Evolutionary conservation across 1,140 invertebrate species (phyloP).

Genomic region (Centruroides vittatus): DNA sequence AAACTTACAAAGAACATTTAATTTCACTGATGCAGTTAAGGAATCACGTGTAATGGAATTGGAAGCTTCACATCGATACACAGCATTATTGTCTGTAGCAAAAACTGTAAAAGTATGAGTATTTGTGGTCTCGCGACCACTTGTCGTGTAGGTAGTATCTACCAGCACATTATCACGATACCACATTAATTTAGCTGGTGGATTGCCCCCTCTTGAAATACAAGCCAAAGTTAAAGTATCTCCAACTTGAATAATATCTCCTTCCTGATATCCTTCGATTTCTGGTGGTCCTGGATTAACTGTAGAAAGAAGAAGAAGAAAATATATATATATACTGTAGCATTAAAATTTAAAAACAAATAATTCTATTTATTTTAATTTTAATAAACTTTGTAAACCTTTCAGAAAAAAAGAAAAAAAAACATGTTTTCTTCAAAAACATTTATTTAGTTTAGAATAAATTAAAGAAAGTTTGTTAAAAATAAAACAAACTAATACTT

Average conservation of each 20-base stretch:
- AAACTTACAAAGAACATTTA: slow-evolving; percentile 83
- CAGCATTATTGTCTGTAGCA: slow-evolving; percentile 76
- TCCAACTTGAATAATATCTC: slow-evolving; percentile 62
- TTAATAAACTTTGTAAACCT: too few species aligned
- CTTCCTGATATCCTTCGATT: slow-evolving; percentile 80
- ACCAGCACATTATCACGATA: slow-evolving; percentile 57
- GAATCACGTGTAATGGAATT: slow-evolving; percentile 75
- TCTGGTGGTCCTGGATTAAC: slow-evolving; percentile 62
- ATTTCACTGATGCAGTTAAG: slow-evolving; percentile 55
- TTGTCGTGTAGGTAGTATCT: slow-evolving; percentile 46
- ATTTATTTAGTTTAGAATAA: too few species aligned
- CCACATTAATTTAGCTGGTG: slow-evolving; percentile 84
- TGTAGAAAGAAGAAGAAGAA: not conserved
- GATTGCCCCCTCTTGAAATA: slow-evolving; percentile 83
- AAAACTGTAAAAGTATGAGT: slow-evolving; percentile 69
- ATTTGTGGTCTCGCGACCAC: slow-evolving; percentile 63
- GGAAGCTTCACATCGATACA: slow-evolving; percentile 79
- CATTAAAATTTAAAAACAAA: too few species aligned
- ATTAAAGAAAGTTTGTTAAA: too few species aligned
- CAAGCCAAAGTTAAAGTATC: slow-evolving; percentile 79
- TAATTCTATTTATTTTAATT: too few species aligned
- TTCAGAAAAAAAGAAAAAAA: too few species aligned
- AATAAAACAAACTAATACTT: too few species aligned
- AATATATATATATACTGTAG: too few species aligned
- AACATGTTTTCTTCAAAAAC: too few species aligned